Conservation (phyloP, 92 coral and sea anemone genomes). For the Porites lobata region DNA sequence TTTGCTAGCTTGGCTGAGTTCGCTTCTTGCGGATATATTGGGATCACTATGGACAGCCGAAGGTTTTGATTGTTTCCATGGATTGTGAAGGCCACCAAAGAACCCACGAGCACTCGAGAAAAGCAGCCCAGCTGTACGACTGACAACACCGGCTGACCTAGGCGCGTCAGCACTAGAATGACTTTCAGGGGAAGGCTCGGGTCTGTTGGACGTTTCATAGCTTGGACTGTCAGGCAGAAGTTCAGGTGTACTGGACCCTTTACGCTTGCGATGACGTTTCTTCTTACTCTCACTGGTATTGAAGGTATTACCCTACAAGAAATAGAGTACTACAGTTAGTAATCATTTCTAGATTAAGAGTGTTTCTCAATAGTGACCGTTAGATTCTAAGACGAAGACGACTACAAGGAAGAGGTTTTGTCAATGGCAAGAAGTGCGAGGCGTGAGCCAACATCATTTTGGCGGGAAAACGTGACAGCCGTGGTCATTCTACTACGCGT, state of each 20-base stretch:
- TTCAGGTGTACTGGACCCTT: conserved; percentile 22
- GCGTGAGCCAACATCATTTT: too few species aligned
- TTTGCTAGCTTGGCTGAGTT: background rate
- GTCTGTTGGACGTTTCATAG: conserved; percentile 9
- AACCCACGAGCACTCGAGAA: conserved; percentile 87
- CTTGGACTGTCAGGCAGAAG: conserved; percentile 36
- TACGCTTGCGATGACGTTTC: conserved; percentile 70
- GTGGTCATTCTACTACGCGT: too few species aligned
- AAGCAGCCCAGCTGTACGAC: conserved; percentile 92
- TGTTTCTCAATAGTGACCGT: too few species aligned
- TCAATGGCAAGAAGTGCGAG: too few species aligned
- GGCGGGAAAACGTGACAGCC: too few species aligned
- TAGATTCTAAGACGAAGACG: too few species aligned
- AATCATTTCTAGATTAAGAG: background rate
- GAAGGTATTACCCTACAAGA: conserved; percentile 15
- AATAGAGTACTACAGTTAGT: background rate
- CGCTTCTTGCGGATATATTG: conserved; percentile 4
- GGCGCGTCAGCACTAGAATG: conserved; percentile 29
- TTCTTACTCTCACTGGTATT: conserved; percentile 41
- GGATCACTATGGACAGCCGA: conserved; percentile 63
- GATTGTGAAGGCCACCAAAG: conserved; percentile 70
- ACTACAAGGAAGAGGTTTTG: too few species aligned
- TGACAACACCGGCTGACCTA: conserved; percentile 75
- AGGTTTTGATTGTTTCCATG: conserved; percentile 36
- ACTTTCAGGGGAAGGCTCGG: conserved; percentile 39